phyloP scores from a whole-genome alignment of 2,888 invertebrate species.

The Hypomecis punctinalis region DNA sequence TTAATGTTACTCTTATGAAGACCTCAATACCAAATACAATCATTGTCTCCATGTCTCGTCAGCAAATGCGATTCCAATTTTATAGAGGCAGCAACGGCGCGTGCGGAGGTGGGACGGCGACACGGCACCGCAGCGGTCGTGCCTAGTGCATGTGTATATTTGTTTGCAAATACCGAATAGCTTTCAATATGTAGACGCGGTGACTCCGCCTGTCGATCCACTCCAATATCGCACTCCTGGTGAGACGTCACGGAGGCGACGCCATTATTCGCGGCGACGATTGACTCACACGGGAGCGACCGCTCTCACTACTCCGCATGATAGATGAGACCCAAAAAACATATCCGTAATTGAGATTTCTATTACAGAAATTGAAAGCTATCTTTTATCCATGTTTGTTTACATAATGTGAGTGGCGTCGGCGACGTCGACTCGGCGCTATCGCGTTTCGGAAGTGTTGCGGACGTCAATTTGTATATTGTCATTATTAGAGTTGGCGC shows the following conservation, averaged over 20 bases:
- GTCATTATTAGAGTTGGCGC: conserved; percentile 82
- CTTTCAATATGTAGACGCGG: conserved; percentile 82
- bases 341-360: conserved; percentile 84
- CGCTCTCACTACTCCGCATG: conserved; percentile 70
- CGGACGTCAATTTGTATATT: conserved; percentile 85
- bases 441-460: conserved; percentile 81
- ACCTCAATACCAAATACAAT: conserved; percentile 57
- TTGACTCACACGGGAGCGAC: conserved; percentile 71
- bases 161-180: conserved; percentile 83
- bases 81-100: conserved; percentile 68
- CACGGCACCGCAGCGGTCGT: conserved; percentile 49
- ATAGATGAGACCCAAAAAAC: conserved; percentile 82
- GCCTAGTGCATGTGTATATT: conserved; percentile 76
- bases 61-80: conserved; percentile 81
- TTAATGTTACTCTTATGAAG: neutral
- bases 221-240: conserved; percentile 79
- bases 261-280: conserved; percentile 76
- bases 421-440: conserved; percentile 58
- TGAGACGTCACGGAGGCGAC: conserved; percentile 74
- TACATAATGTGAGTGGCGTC: conserved; percentile 80
- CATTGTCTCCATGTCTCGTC: conserved; percentile 63
- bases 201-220: conserved; percentile 81
- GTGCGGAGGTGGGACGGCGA: conserved; percentile 61
- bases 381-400: conserved; percentile 80
- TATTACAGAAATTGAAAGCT: conserved; percentile 81